A percentile compares a stretch with the other conserved stretches of the same genome.
Conservation (phyloP, 2,888 invertebrate species). For the Sesia apiformis region DNA sequence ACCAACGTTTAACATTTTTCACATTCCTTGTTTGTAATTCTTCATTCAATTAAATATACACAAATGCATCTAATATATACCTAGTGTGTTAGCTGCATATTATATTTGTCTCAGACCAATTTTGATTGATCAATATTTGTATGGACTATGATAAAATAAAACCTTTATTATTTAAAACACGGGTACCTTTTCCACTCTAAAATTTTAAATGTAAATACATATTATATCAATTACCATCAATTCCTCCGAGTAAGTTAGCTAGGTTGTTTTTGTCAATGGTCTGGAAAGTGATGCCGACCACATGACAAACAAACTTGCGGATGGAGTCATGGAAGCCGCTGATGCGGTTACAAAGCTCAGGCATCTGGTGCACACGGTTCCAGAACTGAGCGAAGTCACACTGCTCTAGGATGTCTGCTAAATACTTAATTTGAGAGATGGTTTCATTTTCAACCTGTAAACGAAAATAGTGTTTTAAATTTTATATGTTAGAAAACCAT, state of each 20-base stretch:
- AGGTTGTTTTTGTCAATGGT: conserved; percentile 89
- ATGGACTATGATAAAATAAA: no score
- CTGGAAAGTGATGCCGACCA: conserved; percentile 97
- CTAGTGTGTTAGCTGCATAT: no score
- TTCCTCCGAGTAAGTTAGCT: conserved; percentile 88
- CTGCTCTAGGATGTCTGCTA: conserved; percentile 93
- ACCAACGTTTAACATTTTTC: no score
- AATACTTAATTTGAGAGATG: conserved; percentile 89
- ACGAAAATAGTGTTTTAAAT: conserved; percentile 8
- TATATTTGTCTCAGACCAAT: no score
- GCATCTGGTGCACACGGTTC: conserved; percentile 84
- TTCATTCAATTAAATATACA: no score
- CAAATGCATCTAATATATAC: no score
- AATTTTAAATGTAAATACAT: no score
- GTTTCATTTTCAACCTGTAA: conserved; percentile 86
- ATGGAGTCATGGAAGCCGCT: conserved; percentile 95
- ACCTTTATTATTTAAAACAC: no score
- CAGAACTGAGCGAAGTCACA: conserved; percentile 95
- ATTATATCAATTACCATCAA: conserved; percentile 79
- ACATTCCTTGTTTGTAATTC: no score
- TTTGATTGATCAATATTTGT: no score
- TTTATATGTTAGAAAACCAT: not conserved
- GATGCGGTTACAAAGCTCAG: conserved; percentile 84
- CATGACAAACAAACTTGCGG: conserved; percentile 97
- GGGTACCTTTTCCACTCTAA: no score